phyloP scores from a whole-genome alignment of 2,888 invertebrate genomes.

The Hyalella azteca region DNA sequence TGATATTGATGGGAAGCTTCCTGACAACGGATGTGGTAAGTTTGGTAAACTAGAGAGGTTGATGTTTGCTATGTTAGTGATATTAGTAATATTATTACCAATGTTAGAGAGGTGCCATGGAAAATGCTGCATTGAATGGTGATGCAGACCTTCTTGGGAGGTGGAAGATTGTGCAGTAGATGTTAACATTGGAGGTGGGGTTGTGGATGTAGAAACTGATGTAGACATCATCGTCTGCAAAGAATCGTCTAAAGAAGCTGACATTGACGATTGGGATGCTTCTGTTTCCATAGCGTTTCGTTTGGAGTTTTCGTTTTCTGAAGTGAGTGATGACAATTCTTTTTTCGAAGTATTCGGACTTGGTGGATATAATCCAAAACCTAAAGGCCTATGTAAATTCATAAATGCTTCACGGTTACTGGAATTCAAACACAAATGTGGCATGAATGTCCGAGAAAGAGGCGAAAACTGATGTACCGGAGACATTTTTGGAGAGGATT shows the following conservation, averaged over 20 bases:
- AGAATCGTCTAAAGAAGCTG: not conserved
- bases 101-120: constrained; percentile 35
- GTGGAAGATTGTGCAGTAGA: not conserved
- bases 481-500: constrained; percentile 6
- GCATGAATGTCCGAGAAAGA: not conserved
- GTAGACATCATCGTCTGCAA: not conserved
- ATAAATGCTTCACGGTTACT: constrained; percentile 18
- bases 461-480: constrained; percentile 10
- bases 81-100: constrained; percentile 23
- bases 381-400: constrained; percentile 13
- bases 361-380: constrained; percentile 13
- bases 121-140: not conserved
- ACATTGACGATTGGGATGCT: not conserved
- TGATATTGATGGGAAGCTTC: constrained; percentile 2
- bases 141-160: not conserved
- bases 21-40: constrained; percentile 6
- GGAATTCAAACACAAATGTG: constrained; percentile 17
- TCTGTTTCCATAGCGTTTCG: not conserved
- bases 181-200: not conserved
- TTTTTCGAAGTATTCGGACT: not conserved
- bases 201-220: not conserved
- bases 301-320: not conserved
- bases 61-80: constrained; percentile 29
- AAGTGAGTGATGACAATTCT: not conserved
- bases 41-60: constrained; percentile 17